Evolutionary conservation across 2,797 vertebrate genomes (phyloP).

Genomic region (Graptemys geographica): DNA sequence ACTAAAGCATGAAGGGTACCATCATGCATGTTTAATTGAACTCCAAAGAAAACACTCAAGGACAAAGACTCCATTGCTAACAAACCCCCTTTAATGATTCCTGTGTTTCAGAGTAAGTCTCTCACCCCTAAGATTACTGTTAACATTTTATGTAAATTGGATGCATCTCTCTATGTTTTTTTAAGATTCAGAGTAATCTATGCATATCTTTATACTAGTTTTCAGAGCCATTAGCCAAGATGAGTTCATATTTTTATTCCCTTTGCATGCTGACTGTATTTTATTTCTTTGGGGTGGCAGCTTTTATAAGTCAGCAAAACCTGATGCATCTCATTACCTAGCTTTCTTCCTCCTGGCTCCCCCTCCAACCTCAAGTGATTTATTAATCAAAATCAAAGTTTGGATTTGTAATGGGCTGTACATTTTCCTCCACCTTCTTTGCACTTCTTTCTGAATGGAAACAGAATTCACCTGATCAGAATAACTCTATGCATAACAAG

Average conservation of each 20-base stretch:
- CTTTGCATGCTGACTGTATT: slow-evolving; percentile 31
- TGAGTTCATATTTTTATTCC: slow-evolving; percentile 71
- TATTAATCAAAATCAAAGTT: slow-evolving; percentile 50
- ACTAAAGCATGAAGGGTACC: not conserved
- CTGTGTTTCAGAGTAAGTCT: slow-evolving; percentile 52
- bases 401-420: not conserved
- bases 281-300: slow-evolving; percentile 66
- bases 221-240: slow-evolving; percentile 66
- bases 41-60: slow-evolving; percentile 49
- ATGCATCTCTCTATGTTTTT: slow-evolving; percentile 52
- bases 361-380: slow-evolving; percentile 4
- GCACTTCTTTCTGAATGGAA: not conserved
- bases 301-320: slow-evolving; percentile 72
- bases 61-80: slow-evolving; percentile 27
- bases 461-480: not conserved
- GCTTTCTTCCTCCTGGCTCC: not conserved
- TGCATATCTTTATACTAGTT: slow-evolving; percentile 63
- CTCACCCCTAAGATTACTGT: slow-evolving; percentile 50
- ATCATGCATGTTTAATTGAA: not conserved
- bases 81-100: slow-evolving; percentile 33
- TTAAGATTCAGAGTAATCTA: slow-evolving; percentile 61
- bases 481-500: not conserved
- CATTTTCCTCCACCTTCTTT: not conserved
- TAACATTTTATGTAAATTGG: slow-evolving; percentile 73
- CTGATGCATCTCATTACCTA: slow-evolving; percentile 52